Evolutionary conservation across 1,140 invertebrate genomes (phyloP), one percentile per base, ranked within the genome.

Genomic region (Antheraea mylitta): DNA sequence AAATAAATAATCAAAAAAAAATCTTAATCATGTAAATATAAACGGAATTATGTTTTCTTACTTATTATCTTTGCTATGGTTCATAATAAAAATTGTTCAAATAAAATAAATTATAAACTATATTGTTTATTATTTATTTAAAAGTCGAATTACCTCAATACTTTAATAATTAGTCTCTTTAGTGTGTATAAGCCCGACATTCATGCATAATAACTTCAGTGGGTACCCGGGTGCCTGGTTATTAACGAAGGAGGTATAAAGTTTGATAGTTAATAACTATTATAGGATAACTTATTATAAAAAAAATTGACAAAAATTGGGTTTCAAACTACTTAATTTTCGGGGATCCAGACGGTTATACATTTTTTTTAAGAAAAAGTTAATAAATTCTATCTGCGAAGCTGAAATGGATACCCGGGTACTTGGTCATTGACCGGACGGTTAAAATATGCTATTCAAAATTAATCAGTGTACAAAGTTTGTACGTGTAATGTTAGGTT

Each of bases 111-210:
- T 60, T 48, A 48, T 13, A 48, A 48, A 48, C 3, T 6, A 48
- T 48, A 48, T 48, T 48, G 45, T 48, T 48, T 48, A 48, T 48
- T 48, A 10, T 48, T 10, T 48, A 13, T 48, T 48, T n/a, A n/a
- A n/a, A n/a, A n/a, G 59, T 60, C 59, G 18, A 60, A 18, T 60
- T 60, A 60, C 59, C 59, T 30, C 10, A 60, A 60, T 18, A 60
- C 59, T 30, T 60, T n/a, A n/a, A n/a, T 60, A 10, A 60, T 60
- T 18, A 60, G 59, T 60, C 9, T 60, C 8, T 60, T 60, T 60
- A 60, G 59, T 60, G 59, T 60, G 22, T 60, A 60, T 18, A 22
- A 60, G 18, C 59, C 59, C 18, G 59, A n/a, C n/a, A n/a, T n/a
- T n/a, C n/a, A n/a, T n/a, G n/a, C n/a, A n/a, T n/a, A n/a, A n/a